phyloP scores from a whole-genome alignment of 2,888 invertebrate species.

The Drosophila mettleri region DNA sequence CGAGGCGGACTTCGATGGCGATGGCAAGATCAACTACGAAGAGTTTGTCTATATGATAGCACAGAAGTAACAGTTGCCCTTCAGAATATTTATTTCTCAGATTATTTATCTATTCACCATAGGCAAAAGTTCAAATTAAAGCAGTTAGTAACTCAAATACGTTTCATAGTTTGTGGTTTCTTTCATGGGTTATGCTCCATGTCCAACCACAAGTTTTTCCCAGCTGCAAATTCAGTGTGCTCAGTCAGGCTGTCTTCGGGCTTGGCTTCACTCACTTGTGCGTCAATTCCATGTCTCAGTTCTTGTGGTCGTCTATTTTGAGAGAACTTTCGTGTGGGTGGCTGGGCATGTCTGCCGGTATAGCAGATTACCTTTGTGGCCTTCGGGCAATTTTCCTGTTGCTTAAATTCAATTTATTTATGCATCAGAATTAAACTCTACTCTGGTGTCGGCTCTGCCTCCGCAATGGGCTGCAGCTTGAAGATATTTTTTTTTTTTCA shows the following conservation, averaged over 20 bases:
- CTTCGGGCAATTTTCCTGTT: constrained; percentile 66
- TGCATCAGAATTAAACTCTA: constrained; percentile 64
- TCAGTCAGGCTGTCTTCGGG: constrained; percentile 4
- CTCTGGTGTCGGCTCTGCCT: neutral
- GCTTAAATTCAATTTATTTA: constrained; percentile 74
- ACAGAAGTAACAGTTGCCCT: constrained; percentile 90
- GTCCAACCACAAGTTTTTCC: constrained; percentile 29
- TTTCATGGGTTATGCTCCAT: neutral
- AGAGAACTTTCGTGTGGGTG: constrained; percentile 31
- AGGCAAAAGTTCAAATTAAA: constrained; percentile 44
- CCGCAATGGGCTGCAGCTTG: neutral
- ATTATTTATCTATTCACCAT: neutral
- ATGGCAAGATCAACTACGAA: constrained; percentile 92
- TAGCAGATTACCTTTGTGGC: constrained; percentile 57
- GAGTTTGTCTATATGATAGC: constrained; percentile 99
- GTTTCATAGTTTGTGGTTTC: constrained; percentile 7
- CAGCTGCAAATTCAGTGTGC: constrained; percentile 8
- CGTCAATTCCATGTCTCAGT: constrained; percentile 49
- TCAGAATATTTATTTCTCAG: neutral
- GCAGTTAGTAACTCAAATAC: constrained; percentile 6
- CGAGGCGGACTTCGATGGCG: constrained; percentile 98
- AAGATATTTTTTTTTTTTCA: neutral
- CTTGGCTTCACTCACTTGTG: constrained; percentile 12
- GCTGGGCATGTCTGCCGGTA: constrained; percentile 12
- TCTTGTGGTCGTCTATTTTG: constrained; percentile 56